Percentiles rank a stretch among this genome's conserved stretches.
These are phyloP conservation scores for Meghimatium bilineatum DNA, from an alignment of 2,888 invertebrate species.

Conservation along the genomic window DNA sequence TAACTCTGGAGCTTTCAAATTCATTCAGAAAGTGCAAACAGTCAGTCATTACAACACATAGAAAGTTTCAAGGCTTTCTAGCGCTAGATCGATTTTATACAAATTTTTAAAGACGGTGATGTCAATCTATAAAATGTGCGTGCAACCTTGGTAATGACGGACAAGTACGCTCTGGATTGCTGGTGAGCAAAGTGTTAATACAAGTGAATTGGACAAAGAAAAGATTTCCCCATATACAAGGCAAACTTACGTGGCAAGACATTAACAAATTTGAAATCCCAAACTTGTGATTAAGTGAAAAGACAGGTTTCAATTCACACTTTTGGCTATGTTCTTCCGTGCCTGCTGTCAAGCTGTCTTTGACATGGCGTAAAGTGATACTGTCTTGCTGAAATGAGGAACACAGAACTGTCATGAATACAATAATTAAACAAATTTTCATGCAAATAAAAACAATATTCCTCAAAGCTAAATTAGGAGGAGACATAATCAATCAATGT, in stretches of 20 bases:
- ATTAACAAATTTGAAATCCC: slow-evolving; percentile 48
- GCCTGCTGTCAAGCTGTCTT: slow-evolving; percentile 28
- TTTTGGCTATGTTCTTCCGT: slow-evolving; percentile 31
- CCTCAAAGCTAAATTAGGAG: neutral
- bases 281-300: slow-evolving; percentile 36
- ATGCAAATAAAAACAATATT: neutral
- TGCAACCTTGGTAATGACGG: too few relatives aligned
- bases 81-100: too few relatives aligned
- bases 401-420: neutral
- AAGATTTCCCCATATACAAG: neutral
- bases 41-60: too few relatives aligned
- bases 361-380: slow-evolving; percentile 38
- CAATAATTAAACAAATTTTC: neutral
- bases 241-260: slow-evolving; percentile 47
- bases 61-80: too few relatives aligned
- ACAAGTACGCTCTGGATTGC: too few relatives aligned
- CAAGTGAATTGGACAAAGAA: neutral
- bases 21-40: too few relatives aligned
- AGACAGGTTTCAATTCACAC: slow-evolving; percentile 42
- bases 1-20: too few relatives aligned
- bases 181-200: too few relatives aligned
- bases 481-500: too few relatives aligned
- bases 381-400: slow-evolving; percentile 43
- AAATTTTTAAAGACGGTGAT: too few relatives aligned
- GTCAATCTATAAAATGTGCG: too few relatives aligned